A percentile compares a stretch with the other conserved stretches of the same genome.
phyloP scores from a whole-genome alignment of 2,888 invertebrate species.

The Branchellion lobata region DNA sequence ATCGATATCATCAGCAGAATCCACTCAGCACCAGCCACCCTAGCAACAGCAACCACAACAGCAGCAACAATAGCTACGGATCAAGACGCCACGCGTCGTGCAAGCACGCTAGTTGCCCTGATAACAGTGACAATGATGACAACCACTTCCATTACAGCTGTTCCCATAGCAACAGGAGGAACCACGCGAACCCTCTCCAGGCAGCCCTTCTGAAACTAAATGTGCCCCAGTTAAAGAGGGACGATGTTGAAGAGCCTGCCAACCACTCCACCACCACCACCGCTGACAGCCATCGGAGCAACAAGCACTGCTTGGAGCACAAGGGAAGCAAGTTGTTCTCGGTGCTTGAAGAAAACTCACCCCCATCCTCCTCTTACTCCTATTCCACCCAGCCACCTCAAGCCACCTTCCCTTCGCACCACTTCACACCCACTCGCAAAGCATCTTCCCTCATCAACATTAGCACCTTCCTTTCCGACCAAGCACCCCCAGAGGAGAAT shows the following conservation, averaged over 20 bases:
- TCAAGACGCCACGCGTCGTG: neutral
- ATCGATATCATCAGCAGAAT: neutral
- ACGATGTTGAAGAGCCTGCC: neutral
- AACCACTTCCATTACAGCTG: neutral
- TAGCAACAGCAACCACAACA: conserved; percentile 5
- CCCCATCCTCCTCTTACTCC: neutral
- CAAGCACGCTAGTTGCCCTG: neutral
- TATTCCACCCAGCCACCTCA: neutral
- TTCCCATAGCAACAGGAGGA: neutral
- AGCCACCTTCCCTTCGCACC: neutral
- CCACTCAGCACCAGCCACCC: neutral
- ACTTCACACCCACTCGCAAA: neutral
- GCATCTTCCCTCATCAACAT: conserved; percentile 30
- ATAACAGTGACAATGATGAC: too few relatives aligned
- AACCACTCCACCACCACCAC: neutral
- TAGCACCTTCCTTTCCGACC: neutral
- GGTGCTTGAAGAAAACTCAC: conserved; percentile 30
- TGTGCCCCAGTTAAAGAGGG: neutral
- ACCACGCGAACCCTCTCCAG: neutral
- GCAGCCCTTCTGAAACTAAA: conserved; percentile 29
- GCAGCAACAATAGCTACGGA: neutral
- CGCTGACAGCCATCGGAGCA: neutral
- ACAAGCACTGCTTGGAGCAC: neutral
- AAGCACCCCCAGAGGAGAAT: too few relatives aligned
- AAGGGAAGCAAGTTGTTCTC: conserved; percentile 31